Percentiles rank a stretch among this genome's conserved stretches.
These are phyloP conservation scores for Zootoca vivipara DNA, from an alignment of 2,113 vertebrate genomes.

Conservation along the genomic window DNA sequence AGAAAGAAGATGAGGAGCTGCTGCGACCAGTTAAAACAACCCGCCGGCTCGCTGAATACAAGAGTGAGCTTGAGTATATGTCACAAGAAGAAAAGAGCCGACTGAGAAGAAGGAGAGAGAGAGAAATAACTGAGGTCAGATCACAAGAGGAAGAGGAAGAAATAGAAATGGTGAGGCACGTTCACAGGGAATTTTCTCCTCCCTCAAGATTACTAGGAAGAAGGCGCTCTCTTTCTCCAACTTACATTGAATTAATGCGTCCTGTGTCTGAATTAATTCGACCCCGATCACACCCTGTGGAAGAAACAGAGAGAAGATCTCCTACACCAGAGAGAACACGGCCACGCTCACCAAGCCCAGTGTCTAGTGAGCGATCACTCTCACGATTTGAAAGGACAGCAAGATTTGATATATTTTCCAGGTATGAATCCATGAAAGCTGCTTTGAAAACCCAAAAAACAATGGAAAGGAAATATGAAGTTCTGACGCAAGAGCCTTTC, in stretches of 20 bases:
- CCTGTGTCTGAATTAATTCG: slow-evolving; percentile 89
- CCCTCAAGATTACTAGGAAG: slow-evolving; percentile 85
- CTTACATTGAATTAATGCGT: slow-evolving; percentile 92
- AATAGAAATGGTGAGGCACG: slow-evolving; percentile 77
- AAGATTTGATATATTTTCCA: slow-evolving; percentile 91
- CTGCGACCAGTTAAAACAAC: slow-evolving; percentile 85
- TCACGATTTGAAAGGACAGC: slow-evolving; percentile 92
- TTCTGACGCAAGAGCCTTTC: slow-evolving; percentile 91
- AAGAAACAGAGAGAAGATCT: slow-evolving; percentile 82
- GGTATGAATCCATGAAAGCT: slow-evolving; percentile 94
- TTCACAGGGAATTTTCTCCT: slow-evolving; percentile 77
- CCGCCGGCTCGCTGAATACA: slow-evolving; percentile 87
- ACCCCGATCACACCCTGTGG: slow-evolving; percentile 73
- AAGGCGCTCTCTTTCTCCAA: slow-evolving; percentile 93
- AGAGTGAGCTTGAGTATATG: slow-evolving; percentile 87
- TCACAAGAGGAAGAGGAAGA: slow-evolving; percentile 77
- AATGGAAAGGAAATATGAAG: slow-evolving; percentile 87
- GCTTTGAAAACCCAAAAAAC: slow-evolving; percentile 88
- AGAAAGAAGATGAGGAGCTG: slow-evolving; percentile 92
- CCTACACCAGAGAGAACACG: slow-evolving; percentile 86
- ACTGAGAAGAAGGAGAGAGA: slow-evolving; percentile 80
- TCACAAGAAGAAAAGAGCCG: slow-evolving; percentile 88
- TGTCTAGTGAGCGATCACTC: slow-evolving; percentile 86
- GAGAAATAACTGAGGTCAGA: slow-evolving; percentile 76
- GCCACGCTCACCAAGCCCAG: slow-evolving; percentile 96